Base-by-base conservation (phyloP, 2,113 vertebrate species). In the Oncorhynchus masou region DNA sequence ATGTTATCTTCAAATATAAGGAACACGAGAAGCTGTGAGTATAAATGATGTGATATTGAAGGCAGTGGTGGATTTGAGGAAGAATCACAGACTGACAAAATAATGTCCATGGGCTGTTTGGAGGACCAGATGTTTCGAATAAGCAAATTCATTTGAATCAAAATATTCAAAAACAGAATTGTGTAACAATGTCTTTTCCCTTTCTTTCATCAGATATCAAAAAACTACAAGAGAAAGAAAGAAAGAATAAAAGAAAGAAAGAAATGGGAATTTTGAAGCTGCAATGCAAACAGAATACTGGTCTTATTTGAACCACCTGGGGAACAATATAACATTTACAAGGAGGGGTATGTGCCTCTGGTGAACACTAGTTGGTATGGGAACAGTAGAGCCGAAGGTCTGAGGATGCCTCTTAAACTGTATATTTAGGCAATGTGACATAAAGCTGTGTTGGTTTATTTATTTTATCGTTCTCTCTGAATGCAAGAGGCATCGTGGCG, bases 301-400 rank as follows among this genome's bases (percentile, higher is more conserved):
- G 90, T 84, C 87, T 92, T 91, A 94, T 94, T 90, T 91, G 90
- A 95, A 94, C 88, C 94, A 95, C 92, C 93, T 94, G 93, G 92
- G 92, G 92, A 93, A 92, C 89, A 88, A 94, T 94, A 94, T 91
- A 92, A 93, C 93, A 4, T 67, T 66, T 27, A 67, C 25, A 12
- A 66, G 64, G 25, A 15, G 65, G 22, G 25, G 16, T 67, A 69
- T 22, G 88, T 91, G 93, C 80, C 94, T 91, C 94, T 86, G 81
- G 92, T 93, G 94, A 92, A 90, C 79, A 16, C 65, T 77, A 24
- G 51, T 31, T 22, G 7, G 31, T 20, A 27, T 67, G 13, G 65
- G 27, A 62, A 62, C n/a, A 45, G 49, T 24, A 72, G 74, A 81
- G 79, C 48, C 57, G 75, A 90, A 45, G 90, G 90, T 91, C 75